Base-by-base conservation (phyloP, 2,797 vertebrate species). In the Decapterus maruadsi region DNA sequence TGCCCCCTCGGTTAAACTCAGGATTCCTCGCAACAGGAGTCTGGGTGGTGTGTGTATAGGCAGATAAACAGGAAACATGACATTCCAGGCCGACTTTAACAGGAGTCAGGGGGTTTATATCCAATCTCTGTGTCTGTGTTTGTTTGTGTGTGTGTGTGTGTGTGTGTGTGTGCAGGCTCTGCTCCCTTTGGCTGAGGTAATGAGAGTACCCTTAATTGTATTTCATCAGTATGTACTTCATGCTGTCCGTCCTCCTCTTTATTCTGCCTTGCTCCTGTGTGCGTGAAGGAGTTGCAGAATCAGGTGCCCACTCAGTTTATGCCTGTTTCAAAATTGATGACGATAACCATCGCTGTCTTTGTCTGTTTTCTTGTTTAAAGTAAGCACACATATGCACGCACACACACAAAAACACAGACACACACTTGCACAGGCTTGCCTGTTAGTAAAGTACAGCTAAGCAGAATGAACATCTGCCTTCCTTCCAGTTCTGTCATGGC, bases 41-140 rank as follows among this genome's bases (percentile, higher is more conserved):
- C 51, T 6, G 53, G 75, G n/a, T 65, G 82, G 85, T 76, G 73
- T 26, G 26, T n/a, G n/a, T 87, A 80, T 42, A 31, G 61, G 83
- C 79, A 81, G 82, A 85, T 79, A 86, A 90, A 93, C 88, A 86
- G 87, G 91, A 91, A 91, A 69, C 81, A 71, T 77, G 76, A 89
- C 89, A 92, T 93, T 91, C 89, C 89, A 69, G 73, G 62, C 73
- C 0, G 1, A 58, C 74, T 86, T 87, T 84, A 80, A 75, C 62
- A 51, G 46, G 75, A 81, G 68, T 77, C 72, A 53, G 70, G 67
- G 64, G 75, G 78, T 84, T 84, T 46, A 22, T 74, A 75, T 77
- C 72, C 54, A 34, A 19, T 34, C 2, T 68, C 43, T 68, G 57
- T 62, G 42, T 54, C 56, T 61, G 16, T 53, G 31, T 50, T 22